Base-by-base conservation (phyloP, 2,113 vertebrate genomes). In the Eudyptes chrysolophus region DNA sequence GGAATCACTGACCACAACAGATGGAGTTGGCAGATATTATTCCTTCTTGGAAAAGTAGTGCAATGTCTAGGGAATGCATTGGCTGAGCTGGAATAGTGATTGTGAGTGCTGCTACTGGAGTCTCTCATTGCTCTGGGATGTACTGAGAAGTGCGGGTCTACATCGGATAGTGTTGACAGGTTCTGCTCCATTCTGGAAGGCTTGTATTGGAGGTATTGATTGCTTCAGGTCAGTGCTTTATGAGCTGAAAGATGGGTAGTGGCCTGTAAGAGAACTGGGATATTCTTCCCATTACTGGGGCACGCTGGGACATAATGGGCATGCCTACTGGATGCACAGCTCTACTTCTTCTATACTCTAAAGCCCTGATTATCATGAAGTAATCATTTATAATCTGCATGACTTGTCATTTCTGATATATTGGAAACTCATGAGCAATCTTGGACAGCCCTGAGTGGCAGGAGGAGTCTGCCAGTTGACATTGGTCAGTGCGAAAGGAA, bases 1-100 rank as follows among this genome's bases (percentile, higher is more conserved):
- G 84, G 70, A 92, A 83, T 76, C 87, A 89, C 62, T 92, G 87
- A 66, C 42, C 58, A 49, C 81, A 91, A 68, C 62, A 94, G 89
- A 96, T 80, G 66, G 91, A 87, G 44, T 34, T 85, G 65, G 93
- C 27, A 82, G 54, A 65, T 92, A 76, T 7, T 70, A 65, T 51
- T 89, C 16, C 55, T 90, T 91, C 80, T 87, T 89, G 77, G 65
- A 87, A 75, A 79, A 95, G 34, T 8, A 87, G 49, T 62, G 44
- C 40, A 62, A 12, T 54, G 20, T 58, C 61, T 65, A 92, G 80
- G 40, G 77, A 95, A 91, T 61, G 61, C 46, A 38, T 32, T 70
- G 70, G 46, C n/a, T 68, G 62, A 89, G 48, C 36, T 51, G 58
- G 61, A 34, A 48, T 34, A 64, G 60, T 10, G 54, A 48, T 10